Conservation (phyloP, 35 echinoderm and acorn worm genomes). For the Diadema setosum region DNA sequence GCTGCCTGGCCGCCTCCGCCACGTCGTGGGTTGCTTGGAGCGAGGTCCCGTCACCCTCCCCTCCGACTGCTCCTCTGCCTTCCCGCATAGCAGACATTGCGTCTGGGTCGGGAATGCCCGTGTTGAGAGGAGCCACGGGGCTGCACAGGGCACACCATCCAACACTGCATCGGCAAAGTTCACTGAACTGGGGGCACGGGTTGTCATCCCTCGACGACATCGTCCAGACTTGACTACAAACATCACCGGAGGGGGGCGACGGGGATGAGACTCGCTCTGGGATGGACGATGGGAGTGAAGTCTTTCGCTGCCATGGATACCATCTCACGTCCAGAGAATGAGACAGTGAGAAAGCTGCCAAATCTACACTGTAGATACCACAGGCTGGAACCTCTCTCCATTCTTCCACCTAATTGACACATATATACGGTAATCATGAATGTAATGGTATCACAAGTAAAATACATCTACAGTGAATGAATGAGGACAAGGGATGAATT, state of each 20-base stretch:
- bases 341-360: neutral
- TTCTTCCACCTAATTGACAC: neutral
- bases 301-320: conserved; percentile 89
- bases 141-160: neutral
- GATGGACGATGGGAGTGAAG: too few species aligned
- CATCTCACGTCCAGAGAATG: neutral
- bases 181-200: neutral
- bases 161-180: neutral
- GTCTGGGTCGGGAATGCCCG: neutral
- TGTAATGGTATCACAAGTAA: too few species aligned
- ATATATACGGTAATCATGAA: too few species aligned
- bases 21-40: conserved; percentile 1
- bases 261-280: too few species aligned
- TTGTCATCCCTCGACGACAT: neutral
- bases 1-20: neutral
- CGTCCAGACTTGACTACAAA: too few species aligned
- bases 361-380: conserved; percentile 56
- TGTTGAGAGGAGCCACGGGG: neutral
- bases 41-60: neutral
- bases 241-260: too few species aligned
- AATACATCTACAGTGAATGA: too few species aligned
- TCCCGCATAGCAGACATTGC: neutral
- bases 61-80: neutral
- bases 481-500: too few species aligned
- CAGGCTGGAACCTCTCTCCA: conserved; percentile 85